These are phyloP conservation scores for Ctenodactylus gundi DNA, from an alignment of 2,113 vertebrate species.

Conservation along the genomic window DNA sequence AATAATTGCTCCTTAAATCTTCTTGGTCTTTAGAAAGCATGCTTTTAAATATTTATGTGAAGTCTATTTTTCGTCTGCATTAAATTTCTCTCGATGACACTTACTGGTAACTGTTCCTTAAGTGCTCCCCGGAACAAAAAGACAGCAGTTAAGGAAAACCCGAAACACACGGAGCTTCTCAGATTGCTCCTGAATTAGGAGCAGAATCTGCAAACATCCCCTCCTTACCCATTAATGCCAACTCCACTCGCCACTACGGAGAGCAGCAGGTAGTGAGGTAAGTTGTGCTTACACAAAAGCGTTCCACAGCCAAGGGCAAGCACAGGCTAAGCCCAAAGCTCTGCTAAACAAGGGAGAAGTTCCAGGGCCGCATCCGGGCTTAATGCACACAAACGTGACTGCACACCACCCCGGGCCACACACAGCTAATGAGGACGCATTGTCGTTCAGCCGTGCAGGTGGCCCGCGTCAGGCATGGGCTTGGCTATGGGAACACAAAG, in stretches of 20 bases:
- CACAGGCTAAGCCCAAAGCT: neutral
- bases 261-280: neutral
- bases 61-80: neutral
- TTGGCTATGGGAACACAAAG: neutral
- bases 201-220: neutral
- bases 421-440: fast-evolving
- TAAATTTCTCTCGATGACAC: neutral
- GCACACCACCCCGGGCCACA: fast-evolving
- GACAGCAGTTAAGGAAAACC: neutral
- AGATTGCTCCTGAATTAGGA: neutral
- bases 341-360: neutral
- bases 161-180: neutral
- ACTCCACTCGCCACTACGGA: neutral
- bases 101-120: neutral
- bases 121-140: neutral
- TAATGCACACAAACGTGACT: fast-evolving
- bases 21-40: neutral
- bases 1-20: slow-evolving; percentile 35
- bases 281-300: neutral
- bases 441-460: neutral
- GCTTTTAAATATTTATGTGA: slow-evolving; percentile 54
- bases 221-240: too few relatives aligned
- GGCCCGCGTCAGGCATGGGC: neutral
- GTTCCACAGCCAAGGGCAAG: neutral
- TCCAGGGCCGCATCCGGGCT: neutral